Percentiles rank a stretch among this genome's conserved stretches.
These are phyloP conservation scores for Trachurus trachurus DNA, from an alignment of 2,797 vertebrate species.

Conservation along the genomic window DNA sequence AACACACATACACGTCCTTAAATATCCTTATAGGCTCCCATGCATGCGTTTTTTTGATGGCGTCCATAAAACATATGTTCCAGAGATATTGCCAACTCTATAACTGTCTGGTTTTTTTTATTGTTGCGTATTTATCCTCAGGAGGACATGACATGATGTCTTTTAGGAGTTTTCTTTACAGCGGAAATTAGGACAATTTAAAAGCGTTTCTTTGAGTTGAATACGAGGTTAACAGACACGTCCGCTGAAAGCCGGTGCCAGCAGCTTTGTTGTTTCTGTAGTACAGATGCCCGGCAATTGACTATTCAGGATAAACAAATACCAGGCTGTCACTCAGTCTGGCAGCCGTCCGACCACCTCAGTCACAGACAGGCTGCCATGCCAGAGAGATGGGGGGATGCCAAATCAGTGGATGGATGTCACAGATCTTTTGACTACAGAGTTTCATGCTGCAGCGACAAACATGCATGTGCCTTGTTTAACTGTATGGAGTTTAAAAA, in stretches of 20 bases:
- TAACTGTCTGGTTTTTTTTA: slow-evolving; percentile 48
- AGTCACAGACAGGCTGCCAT: slow-evolving; percentile 65
- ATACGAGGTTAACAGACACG: slow-evolving; percentile 53
- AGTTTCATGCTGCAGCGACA: slow-evolving; percentile 37
- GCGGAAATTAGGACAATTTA: slow-evolving; percentile 57
- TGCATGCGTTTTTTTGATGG: slow-evolving; percentile 46
- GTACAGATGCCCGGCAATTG: slow-evolving; percentile 74
- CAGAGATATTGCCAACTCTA: slow-evolving; percentile 33
- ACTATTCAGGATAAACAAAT: slow-evolving; percentile 78
- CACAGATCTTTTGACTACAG: slow-evolving; percentile 59
- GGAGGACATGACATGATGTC: slow-evolving; percentile 40
- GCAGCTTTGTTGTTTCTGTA: slow-evolving; percentile 71
- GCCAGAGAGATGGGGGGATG: slow-evolving; percentile 65
- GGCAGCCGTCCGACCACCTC: slow-evolving; percentile 75
- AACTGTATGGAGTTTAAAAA: slow-evolving; percentile 12
- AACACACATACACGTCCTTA: slow-evolving; percentile 19
- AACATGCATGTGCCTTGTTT: slow-evolving; percentile 38
- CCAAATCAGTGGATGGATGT: slow-evolving; percentile 68
- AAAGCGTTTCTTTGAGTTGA: slow-evolving; percentile 53
- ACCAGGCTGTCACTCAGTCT: slow-evolving; percentile 78
- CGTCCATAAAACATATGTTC: slow-evolving; percentile 50
- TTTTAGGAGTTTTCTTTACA: slow-evolving; percentile 46
- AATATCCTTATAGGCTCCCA: slow-evolving; percentile 18
- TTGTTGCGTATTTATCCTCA: slow-evolving; percentile 43
- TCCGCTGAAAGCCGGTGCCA: slow-evolving; percentile 64